These are phyloP conservation scores for Pseudomyrmex sp. DNA, from an alignment of 1,140 invertebrate genomes.

Conservation along the genomic window DNA sequence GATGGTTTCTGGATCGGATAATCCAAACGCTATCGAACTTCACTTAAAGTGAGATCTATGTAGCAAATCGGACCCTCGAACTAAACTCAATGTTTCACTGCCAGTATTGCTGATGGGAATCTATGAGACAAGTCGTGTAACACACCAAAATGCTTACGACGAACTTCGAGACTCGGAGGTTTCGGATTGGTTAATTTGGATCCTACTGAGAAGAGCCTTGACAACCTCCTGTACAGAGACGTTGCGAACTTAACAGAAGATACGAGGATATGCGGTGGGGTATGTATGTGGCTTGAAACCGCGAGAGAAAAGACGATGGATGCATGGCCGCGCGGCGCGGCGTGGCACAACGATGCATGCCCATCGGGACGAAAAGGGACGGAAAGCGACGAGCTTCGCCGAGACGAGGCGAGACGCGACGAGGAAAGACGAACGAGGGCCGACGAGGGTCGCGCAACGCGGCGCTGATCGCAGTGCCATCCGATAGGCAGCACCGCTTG, in stretches of 20 bases:
- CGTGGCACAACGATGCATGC: conserved; percentile 30
- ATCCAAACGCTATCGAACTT: too few relatives aligned
- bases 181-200: background rate
- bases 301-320: background rate
- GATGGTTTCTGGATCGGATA: too few relatives aligned
- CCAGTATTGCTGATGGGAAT: too few relatives aligned
- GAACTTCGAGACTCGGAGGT: too few relatives aligned
- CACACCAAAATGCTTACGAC: too few relatives aligned
- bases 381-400: conserved; percentile 72
- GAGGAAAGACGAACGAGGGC: conserved; percentile 77
- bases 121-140: too few relatives aligned
- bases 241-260: conserved; percentile 20
- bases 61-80: too few relatives aligned
- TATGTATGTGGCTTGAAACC: background rate
- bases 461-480: conserved; percentile 81
- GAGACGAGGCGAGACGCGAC: conserved; percentile 71
- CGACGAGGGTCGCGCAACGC: conserved; percentile 75
- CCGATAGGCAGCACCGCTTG: conserved; percentile 79
- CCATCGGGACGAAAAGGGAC: conserved; percentile 64
- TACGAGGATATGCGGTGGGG: conserved; percentile 21
- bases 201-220: background rate
- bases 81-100: too few relatives aligned
- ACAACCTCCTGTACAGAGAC: conserved; percentile 9
- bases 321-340: conserved; percentile 27
- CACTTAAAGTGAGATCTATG: too few relatives aligned